These are phyloP conservation scores for Xestia sexstrigata DNA, from an alignment of 2,888 invertebrate species.

Conservation along the genomic window DNA sequence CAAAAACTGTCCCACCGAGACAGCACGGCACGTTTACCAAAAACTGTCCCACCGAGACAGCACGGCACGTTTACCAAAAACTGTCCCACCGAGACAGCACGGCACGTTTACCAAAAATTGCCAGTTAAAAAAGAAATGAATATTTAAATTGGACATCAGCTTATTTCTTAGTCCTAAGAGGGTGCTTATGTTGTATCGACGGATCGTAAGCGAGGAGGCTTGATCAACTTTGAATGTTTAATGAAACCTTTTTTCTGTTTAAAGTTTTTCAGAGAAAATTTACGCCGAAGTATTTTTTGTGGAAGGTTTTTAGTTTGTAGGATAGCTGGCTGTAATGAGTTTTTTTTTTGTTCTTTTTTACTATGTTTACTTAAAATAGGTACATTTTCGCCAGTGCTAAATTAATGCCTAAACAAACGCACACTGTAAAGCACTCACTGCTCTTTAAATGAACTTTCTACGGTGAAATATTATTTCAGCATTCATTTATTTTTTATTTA, in stretches of 20 bases:
- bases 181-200: constrained; percentile 42
- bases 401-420: neutral
- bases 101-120: neutral
- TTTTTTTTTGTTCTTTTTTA: neutral
- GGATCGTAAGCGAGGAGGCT: constrained; percentile 29
- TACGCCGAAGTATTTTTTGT: neutral
- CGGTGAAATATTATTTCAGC: neutral
- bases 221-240: constrained; percentile 40
- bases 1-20: neutral
- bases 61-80: no score
- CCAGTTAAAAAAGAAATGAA: constrained; percentile 44
- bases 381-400: neutral
- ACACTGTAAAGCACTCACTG: neutral
- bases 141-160: constrained; percentile 41
- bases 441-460: neutral
- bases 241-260: constrained; percentile 2
- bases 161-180: constrained; percentile 32
- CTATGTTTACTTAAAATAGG: neutral
- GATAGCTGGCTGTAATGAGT: neutral
- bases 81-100: no score
- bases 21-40: neutral
- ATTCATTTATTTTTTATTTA: neutral
- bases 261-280: neutral
- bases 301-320: neutral
- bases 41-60: no score